Percentiles rank a stretch among this genome's conserved stretches.
phyloP scores from a whole-genome alignment of 2,113 vertebrate species.

The Rallus limicola region DNA sequence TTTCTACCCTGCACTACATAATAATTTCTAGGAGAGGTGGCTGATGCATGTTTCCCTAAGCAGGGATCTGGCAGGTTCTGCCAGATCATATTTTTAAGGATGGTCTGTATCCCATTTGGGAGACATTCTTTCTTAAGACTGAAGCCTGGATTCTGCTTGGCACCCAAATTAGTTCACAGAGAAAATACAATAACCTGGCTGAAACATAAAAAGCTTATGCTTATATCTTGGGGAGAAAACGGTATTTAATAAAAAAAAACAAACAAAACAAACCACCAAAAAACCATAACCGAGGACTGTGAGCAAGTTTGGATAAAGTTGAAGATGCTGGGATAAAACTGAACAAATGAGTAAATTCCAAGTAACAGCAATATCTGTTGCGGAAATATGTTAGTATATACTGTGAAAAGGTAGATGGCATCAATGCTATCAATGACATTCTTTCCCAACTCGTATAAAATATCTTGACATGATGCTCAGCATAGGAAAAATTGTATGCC shows the following conservation, averaged over 20 bases:
- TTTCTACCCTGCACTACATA: neutral
- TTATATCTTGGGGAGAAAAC: neutral
- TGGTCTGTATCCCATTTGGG: neutral
- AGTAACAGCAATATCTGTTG: neutral
- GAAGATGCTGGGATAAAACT: neutral
- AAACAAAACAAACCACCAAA: neutral
- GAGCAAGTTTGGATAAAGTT: neutral
- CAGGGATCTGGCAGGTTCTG: neutral
- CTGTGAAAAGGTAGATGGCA: neutral
- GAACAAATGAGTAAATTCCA: neutral
- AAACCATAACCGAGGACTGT: neutral
- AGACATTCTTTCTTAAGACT: neutral
- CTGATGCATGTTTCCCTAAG: neutral
- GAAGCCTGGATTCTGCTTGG: neutral
- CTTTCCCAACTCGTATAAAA: neutral
- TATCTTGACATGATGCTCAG: neutral
- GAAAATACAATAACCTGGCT: neutral
- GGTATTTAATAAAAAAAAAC: neutral
- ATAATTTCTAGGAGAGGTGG: neutral
- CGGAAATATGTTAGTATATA: neutral
- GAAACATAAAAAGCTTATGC: neutral
- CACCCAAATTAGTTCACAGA: neutral
- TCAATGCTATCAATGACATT: neutral
- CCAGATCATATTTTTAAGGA: neutral
- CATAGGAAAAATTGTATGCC: neutral